Base-by-base conservation (phyloP, 2,888 invertebrate genomes). In the Chrysopilus asiliformis region DNA sequence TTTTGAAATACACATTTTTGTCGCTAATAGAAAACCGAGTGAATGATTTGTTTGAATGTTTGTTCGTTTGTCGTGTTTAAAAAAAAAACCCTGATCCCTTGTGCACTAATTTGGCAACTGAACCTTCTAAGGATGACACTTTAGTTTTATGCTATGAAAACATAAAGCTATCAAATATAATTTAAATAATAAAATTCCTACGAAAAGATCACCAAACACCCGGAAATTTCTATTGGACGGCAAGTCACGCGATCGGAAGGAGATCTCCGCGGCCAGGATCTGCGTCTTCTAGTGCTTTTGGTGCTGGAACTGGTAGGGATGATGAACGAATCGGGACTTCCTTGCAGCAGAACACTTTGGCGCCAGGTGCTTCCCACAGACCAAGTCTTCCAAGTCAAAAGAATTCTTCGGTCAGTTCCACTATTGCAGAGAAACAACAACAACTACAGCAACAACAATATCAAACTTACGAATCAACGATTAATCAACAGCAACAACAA, bases 161-260 rank as follows among this genome's bases (percentile, higher is more conserved):
- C n/a, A n/a, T n/a, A n/a, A n/a, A n/a, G n/a, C n/a, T n/a, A n/a
- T n/a, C n/a, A n/a, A n/a, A n/a, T n/a, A n/a, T n/a, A n/a, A n/a
- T n/a, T n/a, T n/a, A n/a, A n/a, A n/a, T n/a, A n/a, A n/a, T n/a
- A n/a, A n/a, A n/a, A n/a, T n/a, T n/a, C n/a, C 26, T 24, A 22
- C 19, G 18, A 18, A 17, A 47, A 59, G 60, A 61, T 43, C 60
- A 58, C 38, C 53, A 56, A 36, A 53, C 53, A 44, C 53, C 59
- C 36, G 51, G 59, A 15, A 61, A 58, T 44, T 81, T 76, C 71
- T 80, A 78, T 67, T 76, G 79, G 60, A 73, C 78, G 47, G 76
- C 78, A 58, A 81, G 80, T 68, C 81, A 82, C 66, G 78, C 78
- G 47, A 74, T 80, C 58, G 72, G 70, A 53, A 64, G 72, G 49